Percentiles rank a stretch among this genome's conserved stretches.
These are phyloP conservation scores for Prorops nasuta DNA, from an alignment of 1,140 invertebrate species.

Conservation along the genomic window DNA sequence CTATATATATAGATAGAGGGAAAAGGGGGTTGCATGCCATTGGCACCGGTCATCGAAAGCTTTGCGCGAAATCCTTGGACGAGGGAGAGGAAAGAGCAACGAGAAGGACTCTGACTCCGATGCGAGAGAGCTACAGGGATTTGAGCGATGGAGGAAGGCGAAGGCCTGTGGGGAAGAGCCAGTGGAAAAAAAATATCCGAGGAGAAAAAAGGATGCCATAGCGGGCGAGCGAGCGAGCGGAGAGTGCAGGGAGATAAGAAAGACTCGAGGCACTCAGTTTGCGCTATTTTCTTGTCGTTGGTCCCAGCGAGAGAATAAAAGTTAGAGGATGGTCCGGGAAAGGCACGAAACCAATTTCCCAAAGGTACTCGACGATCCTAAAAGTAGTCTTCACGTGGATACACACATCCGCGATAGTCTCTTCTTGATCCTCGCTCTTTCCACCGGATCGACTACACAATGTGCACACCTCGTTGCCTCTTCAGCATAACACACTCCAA, in stretches of 20 bases:
- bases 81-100: not conserved
- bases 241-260: slow-evolving; percentile 27
- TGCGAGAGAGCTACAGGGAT: not conserved
- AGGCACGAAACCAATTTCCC: slow-evolving; percentile 46
- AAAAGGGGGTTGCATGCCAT: no score
- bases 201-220: no score
- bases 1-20: no score
- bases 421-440: no score
- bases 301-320: slow-evolving; percentile 43
- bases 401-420: slow-evolving; percentile 18
- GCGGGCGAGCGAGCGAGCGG: slow-evolving; percentile 12
- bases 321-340: slow-evolving; percentile 28
- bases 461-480: no score
- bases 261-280: slow-evolving; percentile 28
- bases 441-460: no score
- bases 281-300: slow-evolving; percentile 40
- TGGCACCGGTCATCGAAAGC: no score
- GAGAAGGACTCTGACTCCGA: no score
- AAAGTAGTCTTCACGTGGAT: slow-evolving; percentile 27
- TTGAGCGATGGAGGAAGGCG: not conserved
- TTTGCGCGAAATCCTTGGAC: no score
- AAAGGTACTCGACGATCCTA: slow-evolving; percentile 29
- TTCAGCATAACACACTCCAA: no score
- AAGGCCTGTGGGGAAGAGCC: not conserved
- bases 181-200: not conserved